Percentiles rank a stretch among this genome's conserved stretches.
Conservation (phyloP, 2,888 invertebrate species). For the Perithous albicinctus region DNA sequence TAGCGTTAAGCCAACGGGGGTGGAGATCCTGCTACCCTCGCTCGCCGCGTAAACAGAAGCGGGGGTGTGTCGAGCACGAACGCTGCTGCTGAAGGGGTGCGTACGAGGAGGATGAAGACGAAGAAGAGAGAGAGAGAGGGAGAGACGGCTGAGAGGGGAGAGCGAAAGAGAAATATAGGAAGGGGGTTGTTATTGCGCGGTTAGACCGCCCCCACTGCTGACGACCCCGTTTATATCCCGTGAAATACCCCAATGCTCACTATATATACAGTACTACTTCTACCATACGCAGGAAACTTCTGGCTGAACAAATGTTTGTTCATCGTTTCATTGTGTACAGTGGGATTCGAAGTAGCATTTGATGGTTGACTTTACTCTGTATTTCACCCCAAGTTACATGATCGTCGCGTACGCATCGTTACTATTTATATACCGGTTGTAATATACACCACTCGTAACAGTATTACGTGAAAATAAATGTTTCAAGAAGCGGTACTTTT, state of each 20-base stretch:
- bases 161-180: conserved; percentile 36
- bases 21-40: conserved; percentile 48
- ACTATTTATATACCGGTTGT: conserved; percentile 2
- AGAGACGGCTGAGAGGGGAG: no score
- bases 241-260: conserved; percentile 31
- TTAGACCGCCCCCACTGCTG: conserved; percentile 71
- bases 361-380: conserved; percentile 19
- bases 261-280: not conserved
- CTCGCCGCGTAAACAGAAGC: conserved; percentile 47
- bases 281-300: not conserved
- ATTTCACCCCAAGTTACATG: not conserved
- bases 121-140: conserved; percentile 38
- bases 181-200: conserved; percentile 79
- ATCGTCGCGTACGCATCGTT: not conserved
- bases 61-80: conserved; percentile 52
- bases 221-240: conserved; percentile 38
- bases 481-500: no score
- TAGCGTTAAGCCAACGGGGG: conserved; percentile 78
- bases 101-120: conserved; percentile 50
- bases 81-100: conserved; percentile 25
- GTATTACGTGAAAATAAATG: not conserved
- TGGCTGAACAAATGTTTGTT: conserved; percentile 62
- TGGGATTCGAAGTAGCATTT: conserved; percentile 32
- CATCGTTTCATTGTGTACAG: conserved; percentile 38
- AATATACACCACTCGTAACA: not conserved